Base-by-base conservation (phyloP, 1,140 invertebrate species). In the Thrips palmi region DNA sequence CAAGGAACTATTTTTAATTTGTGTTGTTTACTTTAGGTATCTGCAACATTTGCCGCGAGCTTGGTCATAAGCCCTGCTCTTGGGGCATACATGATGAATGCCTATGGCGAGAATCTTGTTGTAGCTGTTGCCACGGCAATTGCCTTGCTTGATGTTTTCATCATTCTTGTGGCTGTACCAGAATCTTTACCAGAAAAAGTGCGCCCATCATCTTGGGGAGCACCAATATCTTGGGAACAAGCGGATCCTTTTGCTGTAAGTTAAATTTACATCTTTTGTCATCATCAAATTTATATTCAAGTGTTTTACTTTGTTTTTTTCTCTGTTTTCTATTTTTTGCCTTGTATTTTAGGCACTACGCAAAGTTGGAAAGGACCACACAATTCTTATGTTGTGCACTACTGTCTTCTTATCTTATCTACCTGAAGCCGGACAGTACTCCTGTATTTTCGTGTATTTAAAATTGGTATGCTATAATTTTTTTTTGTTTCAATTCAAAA, bases 381-480 rank as follows among this genome's bases (percentile, higher is more conserved):
- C 92, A 39, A 91, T 98, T 50, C 64, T 97, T 44, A 83, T 97
- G 71, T 70, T 98, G 44, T 97, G 92, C 63, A 78, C 94, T 42
- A 86, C 93, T 18, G 93, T 98, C 44, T 92, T 98, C 57, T 68
- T 98, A 28, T 97, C 91, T 19, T 97, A 98, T 63, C 64, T 98
- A 47, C 93, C 94, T n/a, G 96, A 99, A 59, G 82, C 82, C 21
- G 93, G 93, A 42, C 88, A 97, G 63, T 98, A 98, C 63, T 97
- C 93, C 40, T 97, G 93, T 64, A 97, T 99, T 64, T 98, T 99
- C 66, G 93, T 99, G 47, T 99, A 99, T 63, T 71, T 99, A 31
- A 91, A 88, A 65, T 68, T 98, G 50, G 91, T 78, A 55, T 60
- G 67, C n/a, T 55, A 37, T 23, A 27, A 11, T 30, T 25, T 34